Base-by-base conservation (phyloP, 2,888 invertebrate genomes). In the Metalampra italica region DNA sequence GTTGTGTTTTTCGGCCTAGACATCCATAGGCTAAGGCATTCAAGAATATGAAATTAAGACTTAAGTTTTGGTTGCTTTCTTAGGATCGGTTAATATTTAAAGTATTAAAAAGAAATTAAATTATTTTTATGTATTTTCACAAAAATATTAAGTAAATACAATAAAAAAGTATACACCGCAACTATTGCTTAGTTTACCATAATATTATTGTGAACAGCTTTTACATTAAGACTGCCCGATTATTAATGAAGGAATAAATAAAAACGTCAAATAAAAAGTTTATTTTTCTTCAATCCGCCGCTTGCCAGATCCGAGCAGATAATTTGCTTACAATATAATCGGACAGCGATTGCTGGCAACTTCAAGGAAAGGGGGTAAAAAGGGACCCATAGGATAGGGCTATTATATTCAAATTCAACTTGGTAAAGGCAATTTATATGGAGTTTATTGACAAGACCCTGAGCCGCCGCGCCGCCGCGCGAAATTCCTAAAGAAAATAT, bases 281-380 rank as follows among this genome's bases (percentile, higher is more conserved):
- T 59, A 62, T 64, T 58, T 60, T 57, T 57, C 64, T 72, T 72
- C 70, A 76, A 71, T 70, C 78, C 72, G 62, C 78, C 72, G 62
- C 68, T 73, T 71, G 77, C 82, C 80, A 86, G 87, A 87, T 87
- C 76, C 75, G 57, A 73, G 66, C 75, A 85, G 88, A 89, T 87
- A 89, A 89, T 88, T 89, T 89, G 88, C 88, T 89, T 89, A 89
- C 88, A 89, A 89, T 89, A 89, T 89, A 89, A 89, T 89, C 86
- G 81, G 71, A 82, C 84, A 80, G 76, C 74, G 82, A 84, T 83
- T 85, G 82, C 81, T 65, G 61, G 66, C 22, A 5, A 22, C 79
- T 78, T 75, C 79, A 79, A 69, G 76, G 74, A 72, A 79, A 78
- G 76, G 78, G 75, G 80, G 73, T 80, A 82, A 84, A 85, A 85